A percentile compares a stretch with the other conserved stretches of the same genome.
These are phyloP conservation scores for Pluvialis apricaria DNA, from an alignment of 2,113 vertebrate genomes.

Conservation along the genomic window DNA sequence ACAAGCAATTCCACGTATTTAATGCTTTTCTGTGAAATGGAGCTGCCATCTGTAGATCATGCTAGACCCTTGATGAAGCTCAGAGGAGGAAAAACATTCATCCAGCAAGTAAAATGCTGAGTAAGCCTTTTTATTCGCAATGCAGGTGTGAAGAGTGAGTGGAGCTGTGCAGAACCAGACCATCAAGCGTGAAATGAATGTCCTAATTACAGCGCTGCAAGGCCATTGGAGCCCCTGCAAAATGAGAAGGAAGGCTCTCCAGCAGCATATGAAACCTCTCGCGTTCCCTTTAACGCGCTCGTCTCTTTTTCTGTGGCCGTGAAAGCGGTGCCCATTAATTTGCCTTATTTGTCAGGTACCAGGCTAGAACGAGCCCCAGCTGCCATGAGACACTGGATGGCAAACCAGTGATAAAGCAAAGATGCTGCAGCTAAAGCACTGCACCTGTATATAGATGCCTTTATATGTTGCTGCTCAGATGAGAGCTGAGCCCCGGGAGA, in stretches of 20 bases:
- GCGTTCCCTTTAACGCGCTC: fast-evolving
- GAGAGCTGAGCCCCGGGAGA: not conserved
- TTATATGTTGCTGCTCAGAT: not conserved
- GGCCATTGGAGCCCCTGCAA: not conserved
- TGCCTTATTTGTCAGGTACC: not conserved
- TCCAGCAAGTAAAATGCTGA: not conserved
- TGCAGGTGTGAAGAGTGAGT: not conserved
- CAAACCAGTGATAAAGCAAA: not conserved
- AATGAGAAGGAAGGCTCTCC: not conserved
- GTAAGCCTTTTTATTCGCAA: not conserved
- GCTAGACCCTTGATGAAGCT: not conserved
- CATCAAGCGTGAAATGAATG: not conserved
- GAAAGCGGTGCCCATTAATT: not conserved
- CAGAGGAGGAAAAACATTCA: not conserved
- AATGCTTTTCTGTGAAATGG: not conserved
- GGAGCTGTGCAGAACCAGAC: not conserved
- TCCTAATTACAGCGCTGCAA: not conserved
- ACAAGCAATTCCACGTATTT: not conserved
- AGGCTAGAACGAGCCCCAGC: not conserved
- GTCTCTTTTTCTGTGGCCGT: not conserved
- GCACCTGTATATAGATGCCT: too few species aligned
- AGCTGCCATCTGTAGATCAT: not conserved
- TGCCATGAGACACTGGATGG: not conserved
- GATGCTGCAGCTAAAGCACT: not conserved
- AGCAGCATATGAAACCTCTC: not conserved